A percentile compares a stretch with the other conserved stretches of the same genome.
Conservation (phyloP, 2,797 vertebrate genomes). For the Oreonectes daqikongensis region DNA sequence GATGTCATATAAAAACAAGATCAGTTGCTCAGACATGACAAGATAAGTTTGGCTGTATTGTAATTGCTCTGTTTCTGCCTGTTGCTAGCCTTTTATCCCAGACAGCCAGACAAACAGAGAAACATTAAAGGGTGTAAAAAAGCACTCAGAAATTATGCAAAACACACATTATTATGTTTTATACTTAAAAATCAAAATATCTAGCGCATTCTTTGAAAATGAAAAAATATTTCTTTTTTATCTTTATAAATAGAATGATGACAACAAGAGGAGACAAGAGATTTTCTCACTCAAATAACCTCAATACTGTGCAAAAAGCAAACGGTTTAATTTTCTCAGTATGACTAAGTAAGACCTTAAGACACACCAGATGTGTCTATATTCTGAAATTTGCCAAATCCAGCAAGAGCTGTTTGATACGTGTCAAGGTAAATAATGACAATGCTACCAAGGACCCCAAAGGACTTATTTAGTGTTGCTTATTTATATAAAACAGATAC, state of each 20-base stretch:
- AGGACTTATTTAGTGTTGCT: too few relatives aligned
- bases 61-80: neutral
- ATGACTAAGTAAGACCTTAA: neutral
- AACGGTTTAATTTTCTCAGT: neutral
- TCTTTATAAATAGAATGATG: neutral
- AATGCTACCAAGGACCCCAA: too few relatives aligned
- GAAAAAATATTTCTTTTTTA: neutral
- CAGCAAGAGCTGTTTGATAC: neutral
- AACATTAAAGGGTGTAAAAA: neutral
- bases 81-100: neutral
- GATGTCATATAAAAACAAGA: neutral
- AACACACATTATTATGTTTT: neutral
- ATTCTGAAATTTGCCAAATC: neutral
- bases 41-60: neutral
- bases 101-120: neutral
- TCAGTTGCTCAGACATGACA: neutral
- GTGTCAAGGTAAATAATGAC: too few relatives aligned
- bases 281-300: neutral
- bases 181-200: neutral
- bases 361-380: neutral
- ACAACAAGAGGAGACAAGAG: neutral
- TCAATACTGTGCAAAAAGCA: neutral
- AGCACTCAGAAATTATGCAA: neutral
- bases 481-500: neutral
- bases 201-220: neutral